Percentiles rank a stretch among this genome's conserved stretches.
These are phyloP conservation scores for Callaeas wilsoni DNA, from an alignment of 2,113 vertebrate species.

Conservation along the genomic window DNA sequence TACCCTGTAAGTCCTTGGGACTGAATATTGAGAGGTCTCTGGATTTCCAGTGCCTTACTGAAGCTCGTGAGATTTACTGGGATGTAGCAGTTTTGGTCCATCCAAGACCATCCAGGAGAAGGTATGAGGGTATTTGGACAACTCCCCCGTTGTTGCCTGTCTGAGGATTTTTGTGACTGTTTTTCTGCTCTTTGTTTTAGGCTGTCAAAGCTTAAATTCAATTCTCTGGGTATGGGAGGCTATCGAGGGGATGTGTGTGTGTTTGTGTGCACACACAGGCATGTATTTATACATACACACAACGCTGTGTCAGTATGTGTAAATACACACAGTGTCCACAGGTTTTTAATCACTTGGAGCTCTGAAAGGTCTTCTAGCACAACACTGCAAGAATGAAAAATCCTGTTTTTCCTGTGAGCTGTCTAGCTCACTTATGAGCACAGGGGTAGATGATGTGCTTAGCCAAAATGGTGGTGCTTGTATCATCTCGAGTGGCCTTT, in stretches of 20 bases:
- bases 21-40: accelerated
- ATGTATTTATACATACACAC: accelerated
- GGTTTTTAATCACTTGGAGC: background rate
- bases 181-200: background rate
- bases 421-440: accelerated
- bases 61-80: background rate
- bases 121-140: background rate
- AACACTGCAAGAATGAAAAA: background rate
- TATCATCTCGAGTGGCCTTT: background rate
- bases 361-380: background rate
- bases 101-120: background rate
- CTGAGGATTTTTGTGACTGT: background rate
- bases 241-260: background rate
- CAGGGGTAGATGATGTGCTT: no score
- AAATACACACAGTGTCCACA: accelerated
- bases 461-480: accelerated
- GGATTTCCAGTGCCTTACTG: background rate
- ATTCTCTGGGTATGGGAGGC: background rate
- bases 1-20: accelerated
- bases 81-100: background rate
- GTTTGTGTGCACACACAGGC: background rate
- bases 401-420: background rate
- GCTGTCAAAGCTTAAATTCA: background rate
- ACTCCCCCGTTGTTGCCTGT: accelerated
- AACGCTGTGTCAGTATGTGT: background rate